Evolutionary conservation across 2,797 vertebrate genomes (phyloP).

Genomic region (Luscinia luscinia): DNA sequence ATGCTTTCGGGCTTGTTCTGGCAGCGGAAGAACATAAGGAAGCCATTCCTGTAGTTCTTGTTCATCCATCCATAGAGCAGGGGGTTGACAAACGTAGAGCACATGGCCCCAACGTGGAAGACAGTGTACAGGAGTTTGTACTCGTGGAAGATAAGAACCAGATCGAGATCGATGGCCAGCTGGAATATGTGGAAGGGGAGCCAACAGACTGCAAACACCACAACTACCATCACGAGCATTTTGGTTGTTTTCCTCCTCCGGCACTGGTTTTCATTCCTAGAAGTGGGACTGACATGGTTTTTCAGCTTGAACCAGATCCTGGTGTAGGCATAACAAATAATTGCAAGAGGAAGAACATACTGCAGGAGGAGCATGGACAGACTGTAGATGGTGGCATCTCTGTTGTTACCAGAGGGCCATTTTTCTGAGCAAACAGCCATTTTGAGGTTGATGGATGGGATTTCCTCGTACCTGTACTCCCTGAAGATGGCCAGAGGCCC

Average conservation of each 20-base stretch:
- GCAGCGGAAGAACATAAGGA: constrained; percentile 91
- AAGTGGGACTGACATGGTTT: constrained; percentile 88
- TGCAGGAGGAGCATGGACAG: constrained; percentile 91
- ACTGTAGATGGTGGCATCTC: constrained; percentile 92
- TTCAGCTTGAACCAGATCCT: constrained; percentile 94
- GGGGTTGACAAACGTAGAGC: constrained; percentile 91
- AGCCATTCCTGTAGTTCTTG: constrained; percentile 94
- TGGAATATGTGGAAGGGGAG: constrained; percentile 92
- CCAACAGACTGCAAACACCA: constrained; percentile 91
- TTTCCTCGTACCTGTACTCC: constrained; percentile 88
- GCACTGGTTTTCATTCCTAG: constrained; percentile 83
- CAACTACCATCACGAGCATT: constrained; percentile 90
- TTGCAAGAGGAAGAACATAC: constrained; percentile 86
- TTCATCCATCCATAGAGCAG: constrained; percentile 95
- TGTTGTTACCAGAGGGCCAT: constrained; percentile 87
- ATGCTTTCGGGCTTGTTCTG: constrained; percentile 87
- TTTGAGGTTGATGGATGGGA: constrained; percentile 86
- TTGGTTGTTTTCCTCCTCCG: constrained; percentile 91
- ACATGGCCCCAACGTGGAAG: constrained; percentile 93
- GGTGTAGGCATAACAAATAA: constrained; percentile 91
- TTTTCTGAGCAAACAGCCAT: constrained; percentile 93
- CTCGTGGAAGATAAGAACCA: constrained; percentile 87
- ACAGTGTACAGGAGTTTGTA: constrained; percentile 92
- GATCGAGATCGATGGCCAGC: constrained; percentile 89
- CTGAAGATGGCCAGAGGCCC: constrained; percentile 91